phyloP scores from a whole-genome alignment of 2,888 invertebrate genomes.

The Mystacides longicornis region DNA sequence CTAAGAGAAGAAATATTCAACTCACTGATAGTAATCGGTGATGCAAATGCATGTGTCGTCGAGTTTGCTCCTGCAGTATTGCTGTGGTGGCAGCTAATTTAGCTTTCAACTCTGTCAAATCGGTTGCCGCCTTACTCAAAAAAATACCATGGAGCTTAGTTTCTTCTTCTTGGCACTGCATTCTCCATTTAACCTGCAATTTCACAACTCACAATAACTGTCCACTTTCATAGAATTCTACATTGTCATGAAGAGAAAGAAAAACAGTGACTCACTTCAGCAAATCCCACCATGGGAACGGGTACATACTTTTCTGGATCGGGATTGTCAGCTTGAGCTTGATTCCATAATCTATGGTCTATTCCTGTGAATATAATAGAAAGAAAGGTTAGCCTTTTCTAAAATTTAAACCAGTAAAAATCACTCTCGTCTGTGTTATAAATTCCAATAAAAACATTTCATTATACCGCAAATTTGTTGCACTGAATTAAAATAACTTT shows the following conservation, averaged over 20 bases:
- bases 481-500: too few relatives aligned
- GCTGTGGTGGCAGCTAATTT: slow-evolving; percentile 75
- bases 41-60: slow-evolving; percentile 71
- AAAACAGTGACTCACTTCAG: slow-evolving; percentile 41
- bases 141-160: slow-evolving; percentile 75
- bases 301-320: slow-evolving; percentile 85
- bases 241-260: not conserved
- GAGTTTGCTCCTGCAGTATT: slow-evolving; percentile 72
- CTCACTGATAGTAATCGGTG: slow-evolving; percentile 75
- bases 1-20: too few relatives aligned
- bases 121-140: slow-evolving; percentile 69
- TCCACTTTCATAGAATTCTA: not conserved
- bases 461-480: too few relatives aligned
- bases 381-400: too few relatives aligned
- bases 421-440: too few relatives aligned
- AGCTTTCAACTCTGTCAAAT: slow-evolving; percentile 69
- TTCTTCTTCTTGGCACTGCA: slow-evolving; percentile 78
- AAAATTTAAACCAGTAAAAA: too few relatives aligned
- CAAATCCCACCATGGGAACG: slow-evolving; percentile 88
- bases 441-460: too few relatives aligned
- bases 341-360: slow-evolving; percentile 89
- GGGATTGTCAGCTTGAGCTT: slow-evolving; percentile 93
- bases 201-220: not conserved
- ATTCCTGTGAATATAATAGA: slow-evolving; percentile 59
- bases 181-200: slow-evolving; percentile 60